These are phyloP conservation scores for Diorhabda sublineata DNA, from an alignment of 1,140 invertebrate species.

Conservation along the genomic window DNA sequence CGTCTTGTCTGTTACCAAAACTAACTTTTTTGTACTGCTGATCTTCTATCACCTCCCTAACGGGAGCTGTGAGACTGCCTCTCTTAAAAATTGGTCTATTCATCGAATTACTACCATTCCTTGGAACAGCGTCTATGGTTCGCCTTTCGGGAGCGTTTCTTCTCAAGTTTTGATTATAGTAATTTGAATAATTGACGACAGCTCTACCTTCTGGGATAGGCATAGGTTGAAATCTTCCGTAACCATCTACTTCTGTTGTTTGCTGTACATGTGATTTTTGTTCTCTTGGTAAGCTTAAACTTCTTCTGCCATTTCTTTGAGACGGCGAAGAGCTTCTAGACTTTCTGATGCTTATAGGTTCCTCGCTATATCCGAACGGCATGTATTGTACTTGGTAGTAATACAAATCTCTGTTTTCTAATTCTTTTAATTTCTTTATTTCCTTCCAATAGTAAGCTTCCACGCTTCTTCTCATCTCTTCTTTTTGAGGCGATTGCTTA, in stretches of 20 bases:
- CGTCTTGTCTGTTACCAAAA: conserved; percentile 46
- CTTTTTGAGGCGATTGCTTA: conserved; percentile 35
- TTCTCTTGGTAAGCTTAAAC: conserved; percentile 43
- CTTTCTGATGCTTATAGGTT: conserved; percentile 31
- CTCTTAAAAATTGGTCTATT: conserved; percentile 53
- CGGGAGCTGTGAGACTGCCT: conserved; percentile 48
- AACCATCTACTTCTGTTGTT: conserved; percentile 5
- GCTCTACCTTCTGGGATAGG: conserved; percentile 37
- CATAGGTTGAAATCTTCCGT: conserved; percentile 21
- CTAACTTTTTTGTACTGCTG: conserved; percentile 51
- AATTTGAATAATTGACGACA: conserved; percentile 17
- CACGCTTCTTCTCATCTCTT: conserved; percentile 52
- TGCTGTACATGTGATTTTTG: conserved; percentile 4
- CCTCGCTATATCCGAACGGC: conserved; percentile 38
- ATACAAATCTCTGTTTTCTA: conserved; percentile 51
- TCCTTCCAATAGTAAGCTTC: conserved; percentile 60
- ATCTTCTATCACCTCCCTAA: conserved; percentile 17
- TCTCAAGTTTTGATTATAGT: conserved; percentile 31
- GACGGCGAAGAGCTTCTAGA: conserved; percentile 37
- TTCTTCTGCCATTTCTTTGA: conserved; percentile 32
- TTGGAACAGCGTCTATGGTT: conserved; percentile 25
- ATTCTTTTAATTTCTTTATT: conserved; percentile 54
- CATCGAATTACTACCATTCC: conserved; percentile 18
- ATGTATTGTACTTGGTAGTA: conserved; percentile 35
- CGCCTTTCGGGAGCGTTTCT: conserved; percentile 33